These are phyloP conservation scores for Falco concolor DNA, from an alignment of 2,797 vertebrate genomes.

Conservation along the genomic window DNA sequence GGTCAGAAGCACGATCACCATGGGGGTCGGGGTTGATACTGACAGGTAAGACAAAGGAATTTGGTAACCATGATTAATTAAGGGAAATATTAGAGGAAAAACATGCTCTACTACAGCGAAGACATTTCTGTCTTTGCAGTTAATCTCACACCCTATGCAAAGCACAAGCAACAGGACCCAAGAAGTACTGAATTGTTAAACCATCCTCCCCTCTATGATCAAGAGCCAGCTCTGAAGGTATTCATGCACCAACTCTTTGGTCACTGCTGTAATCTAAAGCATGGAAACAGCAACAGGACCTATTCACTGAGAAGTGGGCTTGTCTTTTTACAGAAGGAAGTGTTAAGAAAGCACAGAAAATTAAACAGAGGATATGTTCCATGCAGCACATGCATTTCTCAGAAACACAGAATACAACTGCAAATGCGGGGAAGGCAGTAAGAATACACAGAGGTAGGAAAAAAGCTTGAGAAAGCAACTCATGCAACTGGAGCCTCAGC, in stretches of 20 bases:
- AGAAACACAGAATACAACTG: not conserved
- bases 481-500: not conserved
- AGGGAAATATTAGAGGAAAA: not conserved
- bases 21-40: not conserved
- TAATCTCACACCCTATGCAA: not conserved
- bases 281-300: not conserved
- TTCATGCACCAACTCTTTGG: not conserved
- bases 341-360: not conserved
- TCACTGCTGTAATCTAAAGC: not conserved
- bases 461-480: not conserved
- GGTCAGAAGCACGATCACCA: not conserved
- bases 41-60: not conserved
- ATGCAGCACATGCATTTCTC: not conserved
- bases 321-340: not conserved
- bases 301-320: not conserved
- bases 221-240: accelerated
- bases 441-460: not conserved
- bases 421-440: not conserved
- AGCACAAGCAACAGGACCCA: not conserved
- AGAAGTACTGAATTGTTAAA: not conserved
- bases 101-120: not conserved
- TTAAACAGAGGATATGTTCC: not conserved
- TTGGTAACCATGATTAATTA: not conserved
- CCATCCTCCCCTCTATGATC: not conserved
- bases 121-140: not conserved